Evolutionary conservation across 2,113 vertebrate genomes (phyloP).

Genomic region (Sturnira hondurensis): DNA sequence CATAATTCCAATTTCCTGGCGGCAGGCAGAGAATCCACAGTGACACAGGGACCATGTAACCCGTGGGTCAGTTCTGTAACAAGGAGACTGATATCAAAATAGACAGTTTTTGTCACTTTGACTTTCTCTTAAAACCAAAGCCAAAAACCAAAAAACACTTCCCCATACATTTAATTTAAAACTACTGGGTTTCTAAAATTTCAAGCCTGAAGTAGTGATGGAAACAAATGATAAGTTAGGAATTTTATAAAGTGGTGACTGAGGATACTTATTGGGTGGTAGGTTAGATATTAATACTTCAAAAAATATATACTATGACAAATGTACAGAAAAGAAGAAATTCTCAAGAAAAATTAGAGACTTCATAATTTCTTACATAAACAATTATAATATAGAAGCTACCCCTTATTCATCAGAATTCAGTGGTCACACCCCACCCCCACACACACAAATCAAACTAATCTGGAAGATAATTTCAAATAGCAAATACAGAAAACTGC

Average conservation of each 20-base stretch:
- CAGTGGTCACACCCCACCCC: not conserved
- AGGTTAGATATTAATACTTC: not conserved
- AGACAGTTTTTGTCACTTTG: not conserved
- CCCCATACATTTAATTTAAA: not conserved
- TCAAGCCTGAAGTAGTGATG: not conserved
- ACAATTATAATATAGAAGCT: not conserved
- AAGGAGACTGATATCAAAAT: not conserved
- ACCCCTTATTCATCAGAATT: slow-evolving; percentile 15
- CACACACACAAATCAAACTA: not conserved
- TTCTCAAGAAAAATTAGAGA: not conserved
- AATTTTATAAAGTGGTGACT: not conserved
- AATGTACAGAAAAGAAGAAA: not conserved
- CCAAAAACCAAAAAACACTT: not conserved
- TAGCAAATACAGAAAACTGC: not conserved
- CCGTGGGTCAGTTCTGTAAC: too few relatives aligned
- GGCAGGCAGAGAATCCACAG: too few relatives aligned
- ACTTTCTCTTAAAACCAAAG: not conserved
- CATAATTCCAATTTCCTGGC: too few relatives aligned
- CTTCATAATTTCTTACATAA: not conserved
- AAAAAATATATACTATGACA: not conserved
- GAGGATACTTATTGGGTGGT: not conserved
- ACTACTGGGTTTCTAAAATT: not conserved
- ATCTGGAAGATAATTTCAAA: not conserved
- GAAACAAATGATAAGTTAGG: slow-evolving; percentile 1
- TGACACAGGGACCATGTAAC: too few relatives aligned